phyloP scores from a whole-genome alignment of 2,113 vertebrate genomes.

The Mirza zaza region DNA sequence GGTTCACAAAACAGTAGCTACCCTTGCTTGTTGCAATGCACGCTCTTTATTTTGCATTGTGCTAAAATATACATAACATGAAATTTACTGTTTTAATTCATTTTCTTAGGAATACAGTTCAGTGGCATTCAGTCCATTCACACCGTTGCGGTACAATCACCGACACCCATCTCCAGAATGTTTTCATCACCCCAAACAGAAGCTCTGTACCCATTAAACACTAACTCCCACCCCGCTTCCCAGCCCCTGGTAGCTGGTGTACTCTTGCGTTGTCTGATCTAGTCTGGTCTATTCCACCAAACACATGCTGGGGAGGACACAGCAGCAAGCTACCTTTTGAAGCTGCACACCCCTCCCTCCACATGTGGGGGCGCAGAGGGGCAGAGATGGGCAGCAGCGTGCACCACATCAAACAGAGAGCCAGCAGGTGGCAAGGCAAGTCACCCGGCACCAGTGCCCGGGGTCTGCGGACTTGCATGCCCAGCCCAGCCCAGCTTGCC shows the following conservation, averaged over 20 bases:
- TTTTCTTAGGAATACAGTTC: background rate
- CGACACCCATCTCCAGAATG: background rate
- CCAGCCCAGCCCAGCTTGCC: no score
- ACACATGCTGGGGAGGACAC: background rate
- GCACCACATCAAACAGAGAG: no score
- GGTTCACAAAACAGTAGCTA: rapidly evolving
- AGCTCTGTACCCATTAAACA: rapidly evolving
- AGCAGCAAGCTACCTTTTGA: background rate
- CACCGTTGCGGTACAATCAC: rapidly evolving
- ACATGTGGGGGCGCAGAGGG: background rate
- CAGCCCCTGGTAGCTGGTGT: rapidly evolving
- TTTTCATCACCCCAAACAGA: background rate
- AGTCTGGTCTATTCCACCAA: background rate
- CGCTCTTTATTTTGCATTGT: background rate
- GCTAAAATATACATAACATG: rapidly evolving
- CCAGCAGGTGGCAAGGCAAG: rapidly evolving
- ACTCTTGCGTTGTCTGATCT: rapidly evolving
- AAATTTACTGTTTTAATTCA: rapidly evolving
- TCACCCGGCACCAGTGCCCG: rapidly evolving
- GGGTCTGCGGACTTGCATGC: rapidly evolving
- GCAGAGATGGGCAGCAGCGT: background rate
- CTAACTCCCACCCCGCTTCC: rapidly evolving
- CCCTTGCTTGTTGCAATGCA: rapidly evolving
- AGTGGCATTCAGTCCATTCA: rapidly evolving
- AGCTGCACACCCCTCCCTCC: background rate